Evolutionary conservation across 2,113 vertebrate genomes (phyloP).

Genomic region (Balaeniceps rex): DNA sequence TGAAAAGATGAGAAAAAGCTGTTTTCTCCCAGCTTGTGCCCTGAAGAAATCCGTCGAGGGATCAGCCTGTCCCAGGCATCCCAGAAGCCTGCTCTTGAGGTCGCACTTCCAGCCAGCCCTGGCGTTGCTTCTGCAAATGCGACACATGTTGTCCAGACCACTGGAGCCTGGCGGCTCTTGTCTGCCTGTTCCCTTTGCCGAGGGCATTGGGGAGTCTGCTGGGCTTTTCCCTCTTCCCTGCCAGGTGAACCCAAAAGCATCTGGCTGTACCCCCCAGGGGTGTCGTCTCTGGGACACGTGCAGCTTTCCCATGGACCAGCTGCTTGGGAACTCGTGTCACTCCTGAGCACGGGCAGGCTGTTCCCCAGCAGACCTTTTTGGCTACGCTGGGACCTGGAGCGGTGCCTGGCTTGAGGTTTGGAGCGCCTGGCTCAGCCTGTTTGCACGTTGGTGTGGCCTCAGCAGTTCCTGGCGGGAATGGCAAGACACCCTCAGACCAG

Average conservation of each 20-base stretch:
- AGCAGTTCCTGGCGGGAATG: background rate
- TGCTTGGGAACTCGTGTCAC: background rate
- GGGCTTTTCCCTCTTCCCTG: background rate
- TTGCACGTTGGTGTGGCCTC: background rate
- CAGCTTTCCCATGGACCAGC: background rate
- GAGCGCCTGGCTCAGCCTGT: background rate
- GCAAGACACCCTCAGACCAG: background rate
- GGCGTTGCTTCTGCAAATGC: background rate
- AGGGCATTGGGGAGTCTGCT: background rate
- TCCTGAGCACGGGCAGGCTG: background rate
- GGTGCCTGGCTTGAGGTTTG: constrained; percentile 30
- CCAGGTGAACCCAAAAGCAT: background rate
- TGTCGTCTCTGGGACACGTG: background rate
- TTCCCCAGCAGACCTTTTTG: background rate
- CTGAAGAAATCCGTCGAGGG: background rate
- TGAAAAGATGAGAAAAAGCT: background rate
- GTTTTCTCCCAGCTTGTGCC: background rate
- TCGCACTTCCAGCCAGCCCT: background rate
- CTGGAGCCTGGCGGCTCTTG: accelerated
- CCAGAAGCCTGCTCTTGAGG: background rate
- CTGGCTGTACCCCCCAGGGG: background rate
- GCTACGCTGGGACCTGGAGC: background rate
- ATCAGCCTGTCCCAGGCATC: background rate
- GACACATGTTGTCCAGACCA: background rate
- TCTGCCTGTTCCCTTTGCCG: background rate